Base-by-base conservation (phyloP, 2,888 invertebrate genomes). In the Zele albiditarsus region DNA sequence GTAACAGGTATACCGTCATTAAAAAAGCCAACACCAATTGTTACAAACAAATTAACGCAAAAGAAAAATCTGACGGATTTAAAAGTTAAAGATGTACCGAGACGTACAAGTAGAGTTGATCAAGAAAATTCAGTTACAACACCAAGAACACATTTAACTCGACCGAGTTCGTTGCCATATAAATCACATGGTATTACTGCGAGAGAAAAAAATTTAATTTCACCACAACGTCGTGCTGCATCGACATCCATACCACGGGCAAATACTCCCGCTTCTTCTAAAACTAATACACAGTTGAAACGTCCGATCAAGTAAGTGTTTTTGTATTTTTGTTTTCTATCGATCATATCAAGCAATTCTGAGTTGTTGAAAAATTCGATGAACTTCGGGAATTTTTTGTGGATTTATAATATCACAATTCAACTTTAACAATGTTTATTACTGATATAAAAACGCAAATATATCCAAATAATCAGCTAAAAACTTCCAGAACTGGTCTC, bases 101-200 rank as follows among this genome's bases (percentile, higher is more conserved):
- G 87, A 60, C 84, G 92, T 76, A 92, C 94, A 58, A 94, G 94
- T 78, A 90, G 94, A 79, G 91, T 93, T 79, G 94, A 94, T 89
- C 92, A 91, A 77, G 87, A 91, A 79, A 85, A 89, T 79, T 81
- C 89, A 82, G 74, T 89, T 38, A 75, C 81, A 46, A 79, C 88
- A n/a, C 20, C 77, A 16, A 88, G 86, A 82, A 84, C 87, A 53
- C 91, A 87, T 89, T 89, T 89, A 16, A 88, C 92, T 16, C 88
- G 94, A 74, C 94, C 94, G 0, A 92, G 94, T 80, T 94, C 94
- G 78, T 89, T 95, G 80, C 94, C 94, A 25, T 94, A 94, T 88
- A 93, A 93, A 25, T 92, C 92, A 53, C 81, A 84, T 28, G 84
- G 85, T 2, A 75, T 85, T 27, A 75, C 83, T n/a, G 79, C 85